Base-by-base conservation (phyloP, 2,888 invertebrate genomes). In the Girardia tigrina region DNA sequence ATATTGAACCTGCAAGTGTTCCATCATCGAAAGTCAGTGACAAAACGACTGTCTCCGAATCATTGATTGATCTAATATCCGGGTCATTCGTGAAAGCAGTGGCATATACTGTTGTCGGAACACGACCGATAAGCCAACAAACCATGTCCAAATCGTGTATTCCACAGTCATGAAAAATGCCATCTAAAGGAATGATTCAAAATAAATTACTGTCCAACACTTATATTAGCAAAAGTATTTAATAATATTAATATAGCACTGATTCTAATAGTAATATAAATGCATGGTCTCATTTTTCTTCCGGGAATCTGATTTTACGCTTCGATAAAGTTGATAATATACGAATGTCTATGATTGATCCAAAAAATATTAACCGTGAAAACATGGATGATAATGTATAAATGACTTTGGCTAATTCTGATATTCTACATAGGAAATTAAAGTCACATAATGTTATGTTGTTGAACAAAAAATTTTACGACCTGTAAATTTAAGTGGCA, bases 131-230 rank as follows among this genome's bases (percentile, higher is more conserved):
- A 29, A 89, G 81, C 88, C 88, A 89, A 77, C 88, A 88, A 6
- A 88, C 81, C 82, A 88, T 85, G 79, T 89, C 89, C 76, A 89
- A 85, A 81, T 89, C 89, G 79, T 89, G 89, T 0, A 89, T 88
- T 75, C 88, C 85, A 79, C 89, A 88, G 81, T 89, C 89, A 77
- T 89, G 88, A 81, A 88, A 89, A 36, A 89, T 88, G 16, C 88
- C 88, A 78, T 89, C 89, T 83, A 75, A 73, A 75, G 72, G 1
- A 75, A 6, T 8, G 36, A 12, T 36, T 8, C 8, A 36, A 36
- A 12, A 36, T 36, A 36, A 36, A 36, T 36, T 36, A 36, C 12
- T 36, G 12, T n/a, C n/a, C n/a, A n/a, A n/a, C n/a, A n/a, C n/a
- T n/a, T n/a, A n/a, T n/a, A n/a, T n/a, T n/a, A n/a, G n/a, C n/a